These are phyloP conservation scores for Keiferia lycopersicella DNA, from an alignment of 2,888 invertebrate species.

Conservation along the genomic window DNA sequence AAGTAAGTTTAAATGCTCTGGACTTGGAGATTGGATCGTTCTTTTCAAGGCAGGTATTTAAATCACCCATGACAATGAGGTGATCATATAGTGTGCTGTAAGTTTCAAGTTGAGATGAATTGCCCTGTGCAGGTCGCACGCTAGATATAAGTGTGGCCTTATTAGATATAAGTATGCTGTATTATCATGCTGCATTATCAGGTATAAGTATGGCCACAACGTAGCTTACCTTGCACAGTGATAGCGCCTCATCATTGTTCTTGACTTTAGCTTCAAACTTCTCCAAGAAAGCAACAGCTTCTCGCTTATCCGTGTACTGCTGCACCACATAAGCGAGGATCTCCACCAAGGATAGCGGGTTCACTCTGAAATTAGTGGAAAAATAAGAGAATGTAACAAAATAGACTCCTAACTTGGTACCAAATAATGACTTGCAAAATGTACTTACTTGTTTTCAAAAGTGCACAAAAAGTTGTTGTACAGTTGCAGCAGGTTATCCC, in stretches of 20 bases:
- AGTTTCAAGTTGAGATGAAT: too few relatives aligned
- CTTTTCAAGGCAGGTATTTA: too few relatives aligned
- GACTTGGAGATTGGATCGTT: too few relatives aligned
- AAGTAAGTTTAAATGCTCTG: too few relatives aligned
- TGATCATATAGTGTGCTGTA: too few relatives aligned
- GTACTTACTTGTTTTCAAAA: conserved; percentile 95
- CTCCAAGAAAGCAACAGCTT: conserved; percentile 93
- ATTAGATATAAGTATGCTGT: too few relatives aligned
- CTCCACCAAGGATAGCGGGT: conserved; percentile 95
- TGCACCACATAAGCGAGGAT: conserved; percentile 89
- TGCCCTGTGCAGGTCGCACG: too few relatives aligned
- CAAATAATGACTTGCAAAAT: conserved; percentile 42
- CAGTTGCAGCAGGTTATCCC: conserved; percentile 89
- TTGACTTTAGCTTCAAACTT: conserved; percentile 94
- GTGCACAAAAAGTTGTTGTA: conserved; percentile 95
- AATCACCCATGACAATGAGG: too few relatives aligned
- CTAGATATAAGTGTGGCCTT: too few relatives aligned
- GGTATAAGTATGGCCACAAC: too few relatives aligned
- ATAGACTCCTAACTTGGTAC: background rate
- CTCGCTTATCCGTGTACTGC: conserved; percentile 89
- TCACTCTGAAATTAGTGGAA: conserved; percentile 85
- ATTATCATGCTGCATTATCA: too few relatives aligned
- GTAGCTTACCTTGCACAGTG: conserved; percentile 87
- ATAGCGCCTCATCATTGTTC: conserved; percentile 91
- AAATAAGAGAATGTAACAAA: background rate